Evolutionary conservation across 2,888 invertebrate species (phyloP).

Genomic region (Steromphala cineraria): DNA sequence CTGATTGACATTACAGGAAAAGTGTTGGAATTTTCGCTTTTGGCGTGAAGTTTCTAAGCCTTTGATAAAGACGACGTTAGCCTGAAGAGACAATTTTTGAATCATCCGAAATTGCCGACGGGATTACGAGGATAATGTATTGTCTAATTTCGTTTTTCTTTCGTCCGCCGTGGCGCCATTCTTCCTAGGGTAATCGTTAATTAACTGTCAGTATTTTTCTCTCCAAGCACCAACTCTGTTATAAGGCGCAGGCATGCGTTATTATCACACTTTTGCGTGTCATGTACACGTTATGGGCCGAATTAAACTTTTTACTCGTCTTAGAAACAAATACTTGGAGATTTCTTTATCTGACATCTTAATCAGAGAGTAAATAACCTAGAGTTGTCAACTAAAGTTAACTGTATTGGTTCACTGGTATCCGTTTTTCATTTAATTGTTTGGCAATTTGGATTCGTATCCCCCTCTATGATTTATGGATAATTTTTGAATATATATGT

Average conservation of each 20-base stretch:
- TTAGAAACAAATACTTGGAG: too few relatives aligned
- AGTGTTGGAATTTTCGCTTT: constrained; percentile 36
- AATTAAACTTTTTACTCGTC: neutral
- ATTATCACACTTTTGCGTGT: neutral
- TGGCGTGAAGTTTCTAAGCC: constrained; percentile 23
- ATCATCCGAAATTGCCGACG: neutral
- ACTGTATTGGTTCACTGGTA: too few relatives aligned
- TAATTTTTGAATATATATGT: too few relatives aligned
- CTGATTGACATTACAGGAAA: constrained; percentile 24
- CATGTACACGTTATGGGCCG: neutral
- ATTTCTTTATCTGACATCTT: too few relatives aligned
- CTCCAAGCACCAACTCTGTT: neutral
- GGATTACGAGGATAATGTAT: constrained; percentile 1
- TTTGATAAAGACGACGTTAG: constrained; percentile 9
- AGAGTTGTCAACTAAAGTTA: too few relatives aligned
- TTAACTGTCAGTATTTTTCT: neutral
- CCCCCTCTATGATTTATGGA: too few relatives aligned
- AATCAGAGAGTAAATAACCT: too few relatives aligned
- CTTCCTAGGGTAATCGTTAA: constrained; percentile 6
- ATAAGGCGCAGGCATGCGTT: neutral
- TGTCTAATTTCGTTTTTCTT: constrained; percentile 12
- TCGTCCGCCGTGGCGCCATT: neutral
- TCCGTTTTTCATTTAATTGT: too few relatives aligned
- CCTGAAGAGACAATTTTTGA: neutral
- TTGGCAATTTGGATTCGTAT: too few relatives aligned